phyloP scores from a whole-genome alignment of 37 sponge, comb jelly and placozoan species.

The Aphrocallistes beatrix region DNA sequence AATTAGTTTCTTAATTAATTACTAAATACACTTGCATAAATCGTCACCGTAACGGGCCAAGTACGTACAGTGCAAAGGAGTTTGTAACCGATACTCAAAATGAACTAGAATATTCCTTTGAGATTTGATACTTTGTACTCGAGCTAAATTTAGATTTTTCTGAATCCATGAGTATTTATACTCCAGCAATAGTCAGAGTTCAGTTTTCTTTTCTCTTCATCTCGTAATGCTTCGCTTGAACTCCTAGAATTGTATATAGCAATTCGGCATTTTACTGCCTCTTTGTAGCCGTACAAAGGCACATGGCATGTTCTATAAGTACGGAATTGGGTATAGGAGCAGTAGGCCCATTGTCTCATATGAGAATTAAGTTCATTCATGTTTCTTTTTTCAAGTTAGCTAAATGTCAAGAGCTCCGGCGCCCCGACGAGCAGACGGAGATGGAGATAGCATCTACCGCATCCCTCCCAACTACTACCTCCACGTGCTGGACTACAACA shows the following conservation, averaged over 20 bases:
- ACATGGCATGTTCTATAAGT: too few relatives aligned
- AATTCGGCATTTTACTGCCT: background rate
- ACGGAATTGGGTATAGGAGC: too few relatives aligned
- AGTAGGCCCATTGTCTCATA: too few relatives aligned
- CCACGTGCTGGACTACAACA: constrained; percentile 97
- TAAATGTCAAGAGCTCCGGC: background rate
- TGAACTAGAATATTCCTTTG: constrained; percentile 19
- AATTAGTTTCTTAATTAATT: too few relatives aligned
- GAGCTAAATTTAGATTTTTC: background rate
- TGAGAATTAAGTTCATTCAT: too few relatives aligned
- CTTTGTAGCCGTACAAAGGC: background rate
- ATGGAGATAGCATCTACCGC: constrained; percentile 75
- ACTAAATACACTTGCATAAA: too few relatives aligned
- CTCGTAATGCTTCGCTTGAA: too few relatives aligned
- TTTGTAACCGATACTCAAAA: too few relatives aligned
- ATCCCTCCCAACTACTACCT: constrained; percentile 99
- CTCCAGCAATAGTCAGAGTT: background rate
- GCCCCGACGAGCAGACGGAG: constrained; percentile 19
- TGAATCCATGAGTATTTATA: background rate
- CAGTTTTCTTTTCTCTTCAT: background rate
- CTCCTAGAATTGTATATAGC: too few relatives aligned
- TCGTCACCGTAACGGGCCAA: too few relatives aligned
- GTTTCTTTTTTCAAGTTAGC: background rate
- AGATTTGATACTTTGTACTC: background rate
- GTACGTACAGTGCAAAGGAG: too few relatives aligned